phyloP scores from a whole-genome alignment of 2,888 invertebrate genomes.

The Belgica antarctica region DNA sequence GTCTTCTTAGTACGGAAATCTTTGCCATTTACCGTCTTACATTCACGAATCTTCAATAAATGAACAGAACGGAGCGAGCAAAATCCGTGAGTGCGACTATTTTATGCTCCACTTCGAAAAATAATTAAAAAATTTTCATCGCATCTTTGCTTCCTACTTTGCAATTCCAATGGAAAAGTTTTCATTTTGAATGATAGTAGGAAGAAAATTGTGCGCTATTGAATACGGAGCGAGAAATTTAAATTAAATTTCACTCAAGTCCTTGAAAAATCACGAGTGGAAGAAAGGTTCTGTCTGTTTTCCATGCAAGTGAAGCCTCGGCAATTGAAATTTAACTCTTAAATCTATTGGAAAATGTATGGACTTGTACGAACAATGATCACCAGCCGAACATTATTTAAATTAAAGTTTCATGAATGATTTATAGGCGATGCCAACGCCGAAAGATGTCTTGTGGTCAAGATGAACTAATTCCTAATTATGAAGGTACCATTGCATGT shows the following conservation, averaged over 20 bases:
- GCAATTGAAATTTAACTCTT: background rate
- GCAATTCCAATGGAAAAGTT: background rate
- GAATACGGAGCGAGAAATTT: background rate
- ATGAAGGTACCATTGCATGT: background rate
- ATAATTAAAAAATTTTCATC: slow-evolving; percentile 26
- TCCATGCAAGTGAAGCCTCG: too few species aligned
- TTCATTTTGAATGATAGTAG: background rate
- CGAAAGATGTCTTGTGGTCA: slow-evolving; percentile 20
- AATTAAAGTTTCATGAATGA: slow-evolving; percentile 11
- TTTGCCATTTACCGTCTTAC: too few species aligned
- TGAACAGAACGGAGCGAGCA: background rate
- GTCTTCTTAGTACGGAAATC: too few species aligned
- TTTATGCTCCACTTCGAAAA: slow-evolving; percentile 15
- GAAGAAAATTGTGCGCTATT: background rate
- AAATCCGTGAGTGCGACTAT: background rate
- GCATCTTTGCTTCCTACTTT: background rate
- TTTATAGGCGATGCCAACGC: background rate
- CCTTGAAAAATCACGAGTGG: background rate
- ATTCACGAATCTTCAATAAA: background rate
- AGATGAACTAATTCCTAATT: slow-evolving; percentile 18
- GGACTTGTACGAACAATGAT: background rate
- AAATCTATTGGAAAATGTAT: slow-evolving; percentile 2
- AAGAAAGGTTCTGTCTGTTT: too few species aligned
- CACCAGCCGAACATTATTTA: background rate
- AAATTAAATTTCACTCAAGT: slow-evolving; percentile 20